Evolutionary conservation across 2,797 vertebrate species (phyloP).

Genomic region (Parambassis ranga): DNA sequence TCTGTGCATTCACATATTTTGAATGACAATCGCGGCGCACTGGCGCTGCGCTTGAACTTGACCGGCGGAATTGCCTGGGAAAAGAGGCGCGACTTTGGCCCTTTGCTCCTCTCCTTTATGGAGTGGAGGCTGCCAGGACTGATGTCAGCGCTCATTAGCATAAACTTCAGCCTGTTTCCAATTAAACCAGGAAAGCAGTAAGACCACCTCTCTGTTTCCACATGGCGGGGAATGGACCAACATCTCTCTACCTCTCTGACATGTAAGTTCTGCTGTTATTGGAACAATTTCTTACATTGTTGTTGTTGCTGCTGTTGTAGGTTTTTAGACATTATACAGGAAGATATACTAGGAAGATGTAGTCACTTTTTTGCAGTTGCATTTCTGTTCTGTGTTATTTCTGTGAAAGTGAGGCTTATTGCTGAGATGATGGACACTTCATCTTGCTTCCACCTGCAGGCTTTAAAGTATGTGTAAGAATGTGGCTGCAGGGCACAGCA

Average conservation of each 20-base stretch:
- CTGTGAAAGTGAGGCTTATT: background rate
- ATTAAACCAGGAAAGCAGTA: constrained; percentile 76
- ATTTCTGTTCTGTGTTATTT: background rate
- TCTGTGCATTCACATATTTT: constrained; percentile 50
- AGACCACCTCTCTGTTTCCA: constrained; percentile 68
- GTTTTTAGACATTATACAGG: no score
- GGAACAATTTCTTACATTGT: background rate
- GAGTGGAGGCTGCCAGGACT: constrained; percentile 69
- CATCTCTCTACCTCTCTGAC: constrained; percentile 43
- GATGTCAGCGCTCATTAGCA: constrained; percentile 82
- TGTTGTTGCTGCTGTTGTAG: no score
- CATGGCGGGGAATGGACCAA: constrained; percentile 55
- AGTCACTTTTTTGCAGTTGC: no score
- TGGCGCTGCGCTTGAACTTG: constrained; percentile 82
- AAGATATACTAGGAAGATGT: no score
- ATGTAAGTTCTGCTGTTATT: constrained; percentile 56
- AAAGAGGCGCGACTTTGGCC: constrained; percentile 78
- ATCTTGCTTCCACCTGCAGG: background rate
- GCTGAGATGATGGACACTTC: background rate
- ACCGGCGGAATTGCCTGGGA: constrained; percentile 77
- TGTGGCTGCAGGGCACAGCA: no score
- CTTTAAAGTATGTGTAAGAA: no score
- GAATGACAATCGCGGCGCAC: constrained; percentile 69
- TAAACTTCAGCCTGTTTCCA: constrained; percentile 79
- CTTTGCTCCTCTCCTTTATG: constrained; percentile 75